These are phyloP conservation scores for Triplophysa dalaica DNA, from an alignment of 2,113 vertebrate species.

Conservation along the genomic window DNA sequence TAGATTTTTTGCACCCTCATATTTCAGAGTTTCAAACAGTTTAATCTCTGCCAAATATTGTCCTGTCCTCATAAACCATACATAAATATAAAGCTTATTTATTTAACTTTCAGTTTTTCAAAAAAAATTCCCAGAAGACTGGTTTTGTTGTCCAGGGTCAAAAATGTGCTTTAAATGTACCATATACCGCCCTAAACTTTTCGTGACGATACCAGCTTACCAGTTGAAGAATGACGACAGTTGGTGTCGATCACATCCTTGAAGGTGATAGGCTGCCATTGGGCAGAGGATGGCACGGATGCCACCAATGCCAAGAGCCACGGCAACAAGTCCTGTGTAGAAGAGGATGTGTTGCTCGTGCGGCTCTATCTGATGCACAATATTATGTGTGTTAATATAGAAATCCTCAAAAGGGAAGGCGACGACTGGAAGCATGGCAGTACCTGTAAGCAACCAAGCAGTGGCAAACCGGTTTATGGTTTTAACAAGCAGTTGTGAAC, in stretches of 20 bases:
- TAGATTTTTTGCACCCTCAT: too few relatives aligned
- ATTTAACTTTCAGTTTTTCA: too few relatives aligned
- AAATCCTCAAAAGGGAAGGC: constrained; percentile 90
- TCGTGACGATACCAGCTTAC: constrained; percentile 63
- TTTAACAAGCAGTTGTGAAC: too few relatives aligned
- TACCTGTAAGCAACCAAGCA: constrained; percentile 71
- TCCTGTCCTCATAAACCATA: too few relatives aligned
- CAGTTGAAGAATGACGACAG: constrained; percentile 87
- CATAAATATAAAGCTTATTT: too few relatives aligned
- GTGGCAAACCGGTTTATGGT: not conserved
- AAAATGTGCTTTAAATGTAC: too few relatives aligned
- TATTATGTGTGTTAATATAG: constrained; percentile 75
- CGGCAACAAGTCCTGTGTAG: constrained; percentile 78
- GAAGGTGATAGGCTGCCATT: constrained; percentile 75
- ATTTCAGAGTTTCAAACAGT: too few relatives aligned
- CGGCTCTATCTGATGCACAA: constrained; percentile 70
- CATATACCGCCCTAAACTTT: too few relatives aligned
- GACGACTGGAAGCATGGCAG: constrained; percentile 81
- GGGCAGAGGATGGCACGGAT: constrained; percentile 85
- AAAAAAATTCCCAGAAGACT: too few relatives aligned
- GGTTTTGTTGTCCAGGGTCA: too few relatives aligned
- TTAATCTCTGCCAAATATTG: too few relatives aligned
- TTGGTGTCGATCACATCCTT: constrained; percentile 74
- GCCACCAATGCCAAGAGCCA: constrained; percentile 83
- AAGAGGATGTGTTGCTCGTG: constrained; percentile 81